A percentile compares a stretch with the other conserved stretches of the same genome.
Conservation (phyloP, 2,797 vertebrate genomes). For the Brotula barbata region DNA sequence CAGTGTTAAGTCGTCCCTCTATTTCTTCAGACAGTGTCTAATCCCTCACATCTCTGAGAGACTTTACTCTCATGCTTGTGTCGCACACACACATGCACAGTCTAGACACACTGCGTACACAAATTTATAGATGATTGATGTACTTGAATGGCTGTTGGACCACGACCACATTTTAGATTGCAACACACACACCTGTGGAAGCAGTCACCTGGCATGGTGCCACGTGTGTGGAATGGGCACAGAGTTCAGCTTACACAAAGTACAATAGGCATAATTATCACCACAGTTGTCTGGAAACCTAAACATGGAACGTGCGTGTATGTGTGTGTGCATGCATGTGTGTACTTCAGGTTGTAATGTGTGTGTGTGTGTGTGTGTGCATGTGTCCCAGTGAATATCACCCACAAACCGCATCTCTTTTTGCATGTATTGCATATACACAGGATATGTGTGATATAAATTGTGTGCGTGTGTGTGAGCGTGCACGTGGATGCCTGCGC, state of each 20-base stretch:
- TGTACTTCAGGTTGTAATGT: background rate
- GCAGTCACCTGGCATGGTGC: slow-evolving; percentile 34
- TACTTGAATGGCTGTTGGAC: slow-evolving; percentile 8
- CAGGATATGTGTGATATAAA: slow-evolving; percentile 1
- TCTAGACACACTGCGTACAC: too few relatives aligned
- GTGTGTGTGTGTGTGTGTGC: background rate
- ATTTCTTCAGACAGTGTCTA: slow-evolving; percentile 20
- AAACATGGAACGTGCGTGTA: slow-evolving; percentile 25
- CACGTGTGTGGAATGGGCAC: slow-evolving; percentile 29
- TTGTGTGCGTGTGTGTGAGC: slow-evolving; percentile 6
- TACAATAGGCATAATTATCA: slow-evolving; percentile 57
- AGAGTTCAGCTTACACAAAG: slow-evolving; percentile 58
- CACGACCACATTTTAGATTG: slow-evolving; percentile 9
- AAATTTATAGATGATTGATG: background rate
- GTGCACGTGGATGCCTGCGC: slow-evolving; percentile 14
- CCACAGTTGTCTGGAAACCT: slow-evolving; percentile 47
- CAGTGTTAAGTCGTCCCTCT: slow-evolving; percentile 8
- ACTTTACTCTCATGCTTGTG: slow-evolving; percentile 18
- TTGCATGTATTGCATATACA: background rate
- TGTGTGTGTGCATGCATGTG: background rate
- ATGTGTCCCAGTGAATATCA: background rate
- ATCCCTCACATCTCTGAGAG: slow-evolving; percentile 19
- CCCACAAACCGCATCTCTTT: background rate
- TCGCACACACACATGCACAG: slow-evolving; percentile 8
- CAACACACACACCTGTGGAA: slow-evolving; percentile 26